These are phyloP conservation scores for Carterocephalus palaemon DNA, from an alignment of 2,888 invertebrate genomes.

Conservation along the genomic window DNA sequence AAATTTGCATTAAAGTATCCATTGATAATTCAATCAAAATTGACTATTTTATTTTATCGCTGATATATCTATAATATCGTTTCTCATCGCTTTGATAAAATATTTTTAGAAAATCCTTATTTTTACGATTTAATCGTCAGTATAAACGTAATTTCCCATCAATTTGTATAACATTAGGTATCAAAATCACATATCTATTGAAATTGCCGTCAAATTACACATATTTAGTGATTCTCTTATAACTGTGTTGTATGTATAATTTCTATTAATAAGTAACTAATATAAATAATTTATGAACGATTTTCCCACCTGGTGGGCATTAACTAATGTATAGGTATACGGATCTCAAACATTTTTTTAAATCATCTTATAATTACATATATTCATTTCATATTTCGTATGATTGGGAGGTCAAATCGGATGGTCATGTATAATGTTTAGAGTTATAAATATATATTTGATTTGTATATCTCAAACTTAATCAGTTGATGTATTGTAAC, in stretches of 20 bases:
- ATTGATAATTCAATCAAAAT: no score
- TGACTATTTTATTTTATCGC: no score
- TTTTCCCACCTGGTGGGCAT: conserved; percentile 26
- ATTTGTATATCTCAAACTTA: conserved; percentile 9
- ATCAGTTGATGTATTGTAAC: conserved; percentile 7
- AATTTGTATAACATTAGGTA: no score
- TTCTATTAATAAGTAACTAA: conserved; percentile 7
- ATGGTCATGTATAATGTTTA: conserved; percentile 2
- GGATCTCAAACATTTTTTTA: conserved; percentile 16
- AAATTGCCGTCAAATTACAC: conserved; percentile 6
- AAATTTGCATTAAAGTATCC: no score
- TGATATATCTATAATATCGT: no score
- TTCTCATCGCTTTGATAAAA: no score
- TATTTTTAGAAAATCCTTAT: no score
- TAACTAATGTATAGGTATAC: conserved; percentile 17
- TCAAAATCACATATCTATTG: no score
- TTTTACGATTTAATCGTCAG: no score
- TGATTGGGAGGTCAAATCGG: conserved; percentile 15
- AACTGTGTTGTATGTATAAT: conserved; percentile 10
- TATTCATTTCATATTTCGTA: conserved; percentile 14
- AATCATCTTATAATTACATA: conserved; percentile 10
- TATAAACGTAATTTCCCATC: no score
- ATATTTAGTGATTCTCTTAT: neutral
- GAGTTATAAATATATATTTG: neutral
- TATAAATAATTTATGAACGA: conserved; percentile 24